These are phyloP conservation scores for Baccha elongata DNA, from an alignment of 2,888 invertebrate species.

Conservation along the genomic window DNA sequence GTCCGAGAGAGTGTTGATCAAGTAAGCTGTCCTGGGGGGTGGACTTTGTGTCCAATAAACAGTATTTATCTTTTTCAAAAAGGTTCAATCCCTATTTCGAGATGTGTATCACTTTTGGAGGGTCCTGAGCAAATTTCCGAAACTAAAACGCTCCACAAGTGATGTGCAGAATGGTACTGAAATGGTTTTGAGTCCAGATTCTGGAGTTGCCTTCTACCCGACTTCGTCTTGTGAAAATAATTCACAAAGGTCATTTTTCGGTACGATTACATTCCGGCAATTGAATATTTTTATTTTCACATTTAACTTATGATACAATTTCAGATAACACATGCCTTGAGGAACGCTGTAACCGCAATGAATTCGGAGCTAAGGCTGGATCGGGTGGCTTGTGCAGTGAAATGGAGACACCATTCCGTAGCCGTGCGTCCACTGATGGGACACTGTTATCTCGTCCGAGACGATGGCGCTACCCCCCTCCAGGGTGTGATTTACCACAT, in stretches of 20 bases:
- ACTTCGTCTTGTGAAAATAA: constrained; percentile 77
- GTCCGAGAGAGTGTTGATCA: constrained; percentile 92
- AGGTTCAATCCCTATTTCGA: constrained; percentile 90
- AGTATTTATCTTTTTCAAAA: constrained; percentile 46
- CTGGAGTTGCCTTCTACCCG: constrained; percentile 82
- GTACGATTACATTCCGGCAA: constrained; percentile 30
- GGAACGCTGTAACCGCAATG: constrained; percentile 84
- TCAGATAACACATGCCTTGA: constrained; percentile 86
- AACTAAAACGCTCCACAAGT: constrained; percentile 85
- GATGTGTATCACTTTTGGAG: constrained; percentile 90
- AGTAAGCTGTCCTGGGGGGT: constrained; percentile 81
- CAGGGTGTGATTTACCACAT: constrained; percentile 82
- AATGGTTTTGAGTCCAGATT: constrained; percentile 84
- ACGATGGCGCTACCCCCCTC: constrained; percentile 84
- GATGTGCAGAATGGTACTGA: constrained; percentile 83
- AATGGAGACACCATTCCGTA: constrained; percentile 85
- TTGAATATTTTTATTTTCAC: neutral
- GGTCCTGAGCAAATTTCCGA: constrained; percentile 87
- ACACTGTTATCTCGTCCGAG: constrained; percentile 85
- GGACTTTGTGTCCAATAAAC: constrained; percentile 14
- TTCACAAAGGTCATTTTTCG: constrained; percentile 80
- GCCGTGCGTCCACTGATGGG: constrained; percentile 90
- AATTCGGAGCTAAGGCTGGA: constrained; percentile 84
- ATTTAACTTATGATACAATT: constrained; percentile 1
- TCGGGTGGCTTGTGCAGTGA: constrained; percentile 81